Evolutionary conservation across 2,888 invertebrate genomes (phyloP).

Genomic region (Scaeva pyrastri): DNA sequence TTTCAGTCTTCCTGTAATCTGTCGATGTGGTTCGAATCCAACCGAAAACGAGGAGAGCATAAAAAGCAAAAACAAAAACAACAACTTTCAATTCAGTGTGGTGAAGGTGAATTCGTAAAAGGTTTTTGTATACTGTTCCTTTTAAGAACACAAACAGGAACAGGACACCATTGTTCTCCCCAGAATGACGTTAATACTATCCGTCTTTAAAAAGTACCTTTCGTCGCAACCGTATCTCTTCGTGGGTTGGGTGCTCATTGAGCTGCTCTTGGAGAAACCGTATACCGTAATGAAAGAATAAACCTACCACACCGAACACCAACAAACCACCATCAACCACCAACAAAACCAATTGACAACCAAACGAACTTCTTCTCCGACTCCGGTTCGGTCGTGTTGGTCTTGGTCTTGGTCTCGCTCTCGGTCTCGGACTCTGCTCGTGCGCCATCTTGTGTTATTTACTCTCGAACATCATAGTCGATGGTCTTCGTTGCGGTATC

Average conservation of each 20-base stretch:
- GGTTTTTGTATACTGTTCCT: not conserved
- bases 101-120: not conserved
- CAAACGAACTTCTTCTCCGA: conserved; percentile 61
- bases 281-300: not conserved
- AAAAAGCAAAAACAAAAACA: conserved; percentile 11
- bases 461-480: conserved; percentile 60
- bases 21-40: not conserved
- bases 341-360: conserved; percentile 11
- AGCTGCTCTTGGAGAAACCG: conserved; percentile 14
- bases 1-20: not conserved
- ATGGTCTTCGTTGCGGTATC: conserved; percentile 32
- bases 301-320: not conserved
- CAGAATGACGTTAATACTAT: not conserved
- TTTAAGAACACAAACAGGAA: not conserved
- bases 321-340: conserved; percentile 9
- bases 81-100: not conserved
- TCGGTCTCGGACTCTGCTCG: conserved; percentile 28
- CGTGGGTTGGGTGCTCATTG: conserved; percentile 27
- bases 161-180: not conserved
- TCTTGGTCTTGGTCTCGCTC: no score
- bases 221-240: conserved; percentile 23
- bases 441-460: conserved; percentile 74
- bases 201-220: not conserved
- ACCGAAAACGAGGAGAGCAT: not conserved
- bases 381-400: no score